These are phyloP conservation scores for Bembecia ichneumoniformis DNA, from an alignment of 2,888 invertebrate species.

Conservation along the genomic window DNA sequence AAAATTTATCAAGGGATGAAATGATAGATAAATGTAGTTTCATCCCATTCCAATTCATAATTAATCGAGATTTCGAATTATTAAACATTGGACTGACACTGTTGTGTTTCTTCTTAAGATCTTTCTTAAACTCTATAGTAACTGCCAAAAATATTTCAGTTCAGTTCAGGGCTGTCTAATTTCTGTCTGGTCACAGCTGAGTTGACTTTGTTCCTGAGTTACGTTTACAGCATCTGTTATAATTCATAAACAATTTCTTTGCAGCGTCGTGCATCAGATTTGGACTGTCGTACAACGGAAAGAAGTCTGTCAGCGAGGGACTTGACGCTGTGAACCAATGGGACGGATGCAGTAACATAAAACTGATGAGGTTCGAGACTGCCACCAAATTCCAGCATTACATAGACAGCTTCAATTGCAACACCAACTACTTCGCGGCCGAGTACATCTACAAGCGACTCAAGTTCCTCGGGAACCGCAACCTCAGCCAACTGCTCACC, in stretches of 20 bases:
- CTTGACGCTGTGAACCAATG: slow-evolving; percentile 66
- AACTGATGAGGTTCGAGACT: slow-evolving; percentile 84
- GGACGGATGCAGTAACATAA: slow-evolving; percentile 93
- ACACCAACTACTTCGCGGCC: slow-evolving; percentile 95
- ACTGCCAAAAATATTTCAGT: too few species aligned
- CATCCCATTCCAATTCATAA: too few species aligned
- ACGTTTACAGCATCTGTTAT: too few species aligned
- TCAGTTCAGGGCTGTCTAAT: too few species aligned
- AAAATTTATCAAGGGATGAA: too few species aligned
- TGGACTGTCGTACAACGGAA: slow-evolving; percentile 90
- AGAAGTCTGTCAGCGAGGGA: slow-evolving; percentile 61
- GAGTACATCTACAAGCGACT: slow-evolving; percentile 95
- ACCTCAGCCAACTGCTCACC: slow-evolving; percentile 85
- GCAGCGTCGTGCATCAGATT: slow-evolving; percentile 66
- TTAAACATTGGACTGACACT: too few species aligned
- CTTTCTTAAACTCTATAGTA: too few species aligned
- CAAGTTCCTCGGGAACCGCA: slow-evolving; percentile 88
- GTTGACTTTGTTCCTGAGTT: too few species aligned
- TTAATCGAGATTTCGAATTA: too few species aligned
- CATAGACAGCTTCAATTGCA: slow-evolving; percentile 93
- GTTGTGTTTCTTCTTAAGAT: too few species aligned
- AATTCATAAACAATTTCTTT: slow-evolving; percentile 16
- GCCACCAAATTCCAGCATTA: slow-evolving; percentile 89
- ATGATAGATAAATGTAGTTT: too few species aligned
- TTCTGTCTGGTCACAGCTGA: too few species aligned